phyloP scores from a whole-genome alignment of 1,140 invertebrate genomes.

The Ceratosolen solmsi region DNA sequence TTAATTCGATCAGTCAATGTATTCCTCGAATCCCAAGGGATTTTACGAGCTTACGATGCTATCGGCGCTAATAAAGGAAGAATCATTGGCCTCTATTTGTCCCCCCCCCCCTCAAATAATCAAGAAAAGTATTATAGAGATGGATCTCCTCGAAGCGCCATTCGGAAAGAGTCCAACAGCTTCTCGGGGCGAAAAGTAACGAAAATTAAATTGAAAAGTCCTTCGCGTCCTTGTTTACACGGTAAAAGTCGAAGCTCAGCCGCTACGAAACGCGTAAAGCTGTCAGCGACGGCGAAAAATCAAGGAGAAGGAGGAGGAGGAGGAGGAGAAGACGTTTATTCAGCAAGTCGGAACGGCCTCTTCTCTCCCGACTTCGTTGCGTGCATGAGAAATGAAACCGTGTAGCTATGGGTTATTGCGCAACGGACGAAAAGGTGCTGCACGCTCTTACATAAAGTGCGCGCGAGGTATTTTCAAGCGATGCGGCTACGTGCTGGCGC shows the following conservation, averaged over 20 bases:
- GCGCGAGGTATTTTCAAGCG: neutral
- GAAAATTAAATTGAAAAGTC: neutral
- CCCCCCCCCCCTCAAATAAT: no score
- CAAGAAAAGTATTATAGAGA: no score
- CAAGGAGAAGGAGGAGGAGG: neutral
- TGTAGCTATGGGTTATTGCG: slow-evolving; percentile 22
- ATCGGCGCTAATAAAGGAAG: no score
- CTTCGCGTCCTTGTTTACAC: neutral
- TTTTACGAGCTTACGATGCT: no score
- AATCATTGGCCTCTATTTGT: no score
- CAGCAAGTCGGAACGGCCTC: slow-evolving; percentile 1
- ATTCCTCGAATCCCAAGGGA: no score
- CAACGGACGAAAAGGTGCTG: slow-evolving; percentile 8
- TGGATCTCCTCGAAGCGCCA: no score
- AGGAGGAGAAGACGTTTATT: slow-evolving; percentile 16
- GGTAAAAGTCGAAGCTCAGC: neutral
- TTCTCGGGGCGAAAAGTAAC: neutral
- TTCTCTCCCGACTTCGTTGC: slow-evolving; percentile 21
- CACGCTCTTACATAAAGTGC: slow-evolving; percentile 29
- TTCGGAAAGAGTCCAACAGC: no score
- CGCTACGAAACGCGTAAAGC: slow-evolving; percentile 26
- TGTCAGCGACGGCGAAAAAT: neutral
- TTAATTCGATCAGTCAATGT: no score
- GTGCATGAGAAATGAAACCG: slow-evolving; percentile 43
- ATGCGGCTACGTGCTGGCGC: neutral